phyloP scores from a whole-genome alignment of 1,140 invertebrate genomes.

The Neodiprion fabricii region DNA sequence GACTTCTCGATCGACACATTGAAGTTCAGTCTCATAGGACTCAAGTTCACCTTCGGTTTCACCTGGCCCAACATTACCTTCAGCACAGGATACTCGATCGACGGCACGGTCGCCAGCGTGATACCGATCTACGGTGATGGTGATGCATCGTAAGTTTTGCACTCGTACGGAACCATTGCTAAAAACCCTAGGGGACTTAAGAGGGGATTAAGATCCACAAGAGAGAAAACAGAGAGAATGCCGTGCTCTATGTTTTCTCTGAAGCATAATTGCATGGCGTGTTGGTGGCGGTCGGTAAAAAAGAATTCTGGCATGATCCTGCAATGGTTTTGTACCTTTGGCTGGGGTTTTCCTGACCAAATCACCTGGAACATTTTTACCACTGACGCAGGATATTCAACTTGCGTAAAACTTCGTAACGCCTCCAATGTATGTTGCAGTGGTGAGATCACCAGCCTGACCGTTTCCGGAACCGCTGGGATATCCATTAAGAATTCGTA shows the following conservation, averaged over 20 bases:
- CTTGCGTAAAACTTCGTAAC: too few species aligned
- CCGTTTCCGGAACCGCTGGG: not conserved
- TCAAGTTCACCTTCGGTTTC: not conserved
- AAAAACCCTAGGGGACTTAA: not conserved
- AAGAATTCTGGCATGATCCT: not conserved
- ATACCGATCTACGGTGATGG: constrained; percentile 22
- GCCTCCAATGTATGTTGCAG: constrained; percentile 12
- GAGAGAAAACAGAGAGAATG: not conserved
- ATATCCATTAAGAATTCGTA: not conserved
- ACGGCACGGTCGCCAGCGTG: not conserved
- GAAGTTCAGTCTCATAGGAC: not conserved
- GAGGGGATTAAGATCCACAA: not conserved
- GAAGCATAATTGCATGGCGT: too few species aligned
- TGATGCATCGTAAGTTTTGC: constrained; percentile 17
- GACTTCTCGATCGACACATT: constrained; percentile 9
- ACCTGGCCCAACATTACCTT: constrained; percentile 16
- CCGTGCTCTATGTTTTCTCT: too few species aligned
- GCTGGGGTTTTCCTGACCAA: too few species aligned
- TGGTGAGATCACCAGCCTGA: not conserved
- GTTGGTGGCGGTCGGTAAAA: not conserved
- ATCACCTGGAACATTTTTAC: too few species aligned
- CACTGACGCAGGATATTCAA: too few species aligned
- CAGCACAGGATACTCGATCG: constrained; percentile 4
- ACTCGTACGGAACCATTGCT: not conserved
- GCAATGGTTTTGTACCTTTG: not conserved